Base-by-base conservation (phyloP, 92 coral and sea anemone genomes). In the Phenganax marumi region DNA sequence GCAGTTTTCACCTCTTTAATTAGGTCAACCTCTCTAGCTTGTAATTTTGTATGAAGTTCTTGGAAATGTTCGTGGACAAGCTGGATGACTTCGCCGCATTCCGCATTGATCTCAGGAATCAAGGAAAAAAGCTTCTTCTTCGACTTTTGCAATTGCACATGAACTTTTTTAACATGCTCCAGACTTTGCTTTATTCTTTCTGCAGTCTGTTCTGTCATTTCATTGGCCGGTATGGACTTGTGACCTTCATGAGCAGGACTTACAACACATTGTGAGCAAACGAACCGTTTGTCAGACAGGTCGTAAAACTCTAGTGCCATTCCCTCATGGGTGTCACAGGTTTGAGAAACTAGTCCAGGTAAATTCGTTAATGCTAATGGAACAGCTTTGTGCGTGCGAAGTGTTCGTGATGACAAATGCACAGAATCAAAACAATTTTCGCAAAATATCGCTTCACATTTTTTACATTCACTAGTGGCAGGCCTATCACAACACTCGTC, bases 251-350 rank as follows among this genome's bases (percentile, higher is more conserved):
- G 79, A 26, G 91, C 91, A 10, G 93, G 93, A 52, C 76, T 52
- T 21, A 96, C 96, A 10, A 89, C 93, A 92, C 99, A 96, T 76
- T 90, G 94, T 55, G 97, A 88, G 83, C 99, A 96, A 16, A 96
- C 89, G 46, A 92, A 93, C 86, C 84, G 88, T 43, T 84, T 85
- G 1, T 72, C 90, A 52, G 91, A 90, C 76, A 89, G 89, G 81
- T 96, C 99, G 53, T 87, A 96, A 87, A 91, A 96, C 89, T 96
- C 99, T 10, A 84, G 84, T 11, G 91, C 93, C 56, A 92, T 86
- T 78, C 89, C 90, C 22, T 89, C 81, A 57, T 96, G 99, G 3
- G 85, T 85, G 56, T 88, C 56, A 69, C 99, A 96, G 2, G 92
- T 97, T 73, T 83, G 84, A 9, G 68, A 70, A 49, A 75, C 48